Percentiles rank a stretch among this genome's conserved stretches.
Conservation (phyloP, 2,113 vertebrate genomes). For the Python bivittatus region DNA sequence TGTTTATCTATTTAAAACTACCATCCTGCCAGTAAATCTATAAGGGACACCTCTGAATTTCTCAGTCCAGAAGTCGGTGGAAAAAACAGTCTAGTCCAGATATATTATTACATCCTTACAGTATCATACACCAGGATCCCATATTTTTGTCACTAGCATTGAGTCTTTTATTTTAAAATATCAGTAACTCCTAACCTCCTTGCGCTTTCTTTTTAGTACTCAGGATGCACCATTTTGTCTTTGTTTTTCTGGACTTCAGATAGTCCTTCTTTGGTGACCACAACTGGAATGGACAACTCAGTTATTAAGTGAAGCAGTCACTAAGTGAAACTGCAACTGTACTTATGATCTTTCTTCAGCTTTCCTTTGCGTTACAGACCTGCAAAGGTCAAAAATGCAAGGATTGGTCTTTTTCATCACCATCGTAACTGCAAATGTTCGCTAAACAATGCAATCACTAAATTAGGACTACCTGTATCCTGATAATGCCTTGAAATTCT, state of each 20-base stretch:
- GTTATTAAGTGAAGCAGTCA: neutral
- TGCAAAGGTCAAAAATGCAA: neutral
- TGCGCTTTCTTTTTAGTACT: neutral
- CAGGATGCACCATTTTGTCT: neutral
- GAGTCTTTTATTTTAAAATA: neutral
- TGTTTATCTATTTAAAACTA: neutral
- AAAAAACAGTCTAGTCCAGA: neutral
- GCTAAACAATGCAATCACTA: neutral
- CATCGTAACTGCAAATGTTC: neutral
- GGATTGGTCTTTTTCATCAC: neutral
- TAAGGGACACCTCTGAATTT: neutral
- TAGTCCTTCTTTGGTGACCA: neutral
- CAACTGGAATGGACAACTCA: neutral
- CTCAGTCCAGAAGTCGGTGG: neutral
- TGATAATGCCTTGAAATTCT: neutral
- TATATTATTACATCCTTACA: neutral
- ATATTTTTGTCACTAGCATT: neutral
- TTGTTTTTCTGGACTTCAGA: neutral
- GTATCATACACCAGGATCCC: neutral
- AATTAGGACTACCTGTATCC: neutral
- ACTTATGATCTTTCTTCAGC: neutral
- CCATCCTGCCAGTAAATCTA: neutral
- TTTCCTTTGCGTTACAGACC: neutral
- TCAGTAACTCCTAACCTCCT: neutral
- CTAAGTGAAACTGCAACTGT: neutral